Conservation (phyloP, 2,113 vertebrate species). For the Sterna hirundo region DNA sequence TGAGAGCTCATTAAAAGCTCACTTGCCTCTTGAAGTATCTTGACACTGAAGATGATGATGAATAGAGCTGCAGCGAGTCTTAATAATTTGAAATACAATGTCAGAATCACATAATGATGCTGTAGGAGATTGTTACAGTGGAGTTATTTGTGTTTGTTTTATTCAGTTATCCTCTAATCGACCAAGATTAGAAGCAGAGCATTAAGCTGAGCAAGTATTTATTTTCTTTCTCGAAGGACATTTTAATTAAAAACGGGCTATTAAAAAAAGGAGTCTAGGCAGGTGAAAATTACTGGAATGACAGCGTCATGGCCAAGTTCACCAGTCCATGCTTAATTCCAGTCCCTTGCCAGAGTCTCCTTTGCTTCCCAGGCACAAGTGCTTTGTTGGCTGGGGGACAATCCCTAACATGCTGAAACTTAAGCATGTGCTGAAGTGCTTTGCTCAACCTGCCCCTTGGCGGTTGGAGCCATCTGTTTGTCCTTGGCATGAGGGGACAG, state of each 20-base stretch:
- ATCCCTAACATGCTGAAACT: neutral
- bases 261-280: neutral
- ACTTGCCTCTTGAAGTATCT: constrained; percentile 46
- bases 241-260: constrained; percentile 40
- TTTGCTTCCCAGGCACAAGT: neutral
- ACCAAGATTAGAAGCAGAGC: constrained; percentile 34
- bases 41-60: constrained; percentile 59
- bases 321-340: neutral
- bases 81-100: constrained; percentile 53
- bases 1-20: constrained; percentile 69
- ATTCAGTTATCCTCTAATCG: constrained; percentile 9
- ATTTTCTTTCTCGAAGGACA: constrained; percentile 16
- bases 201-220: constrained; percentile 48
- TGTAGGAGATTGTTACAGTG: neutral
- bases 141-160: constrained; percentile 56
- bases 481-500: neutral
- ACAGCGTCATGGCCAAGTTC: neutral
- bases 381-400: neutral
- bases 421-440: neutral
- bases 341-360: neutral
- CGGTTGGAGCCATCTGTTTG: neutral
- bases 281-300: neutral
- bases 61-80: constrained; percentile 43
- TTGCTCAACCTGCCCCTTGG: neutral
- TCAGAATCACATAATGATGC: constrained; percentile 4